These are phyloP conservation scores for Rana temporaria DNA, from an alignment of 2,113 vertebrate genomes.

Conservation along the genomic window DNA sequence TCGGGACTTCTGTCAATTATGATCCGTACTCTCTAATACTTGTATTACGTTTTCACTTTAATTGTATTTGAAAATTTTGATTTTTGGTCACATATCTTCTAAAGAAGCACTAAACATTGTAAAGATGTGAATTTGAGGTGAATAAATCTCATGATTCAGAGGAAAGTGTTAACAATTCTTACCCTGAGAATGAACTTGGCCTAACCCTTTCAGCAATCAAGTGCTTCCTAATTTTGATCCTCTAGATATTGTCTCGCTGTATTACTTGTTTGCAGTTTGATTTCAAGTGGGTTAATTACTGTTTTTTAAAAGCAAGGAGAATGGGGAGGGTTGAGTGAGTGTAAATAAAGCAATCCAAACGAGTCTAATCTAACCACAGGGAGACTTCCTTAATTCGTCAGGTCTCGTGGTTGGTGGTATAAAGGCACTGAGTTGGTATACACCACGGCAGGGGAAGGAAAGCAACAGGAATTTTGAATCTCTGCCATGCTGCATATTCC, in stretches of 20 bases:
- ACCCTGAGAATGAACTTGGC: no score
- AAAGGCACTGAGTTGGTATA: slow-evolving; percentile 38
- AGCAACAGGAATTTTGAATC: slow-evolving; percentile 36
- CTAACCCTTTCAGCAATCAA: no score
- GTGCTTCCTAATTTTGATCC: no score
- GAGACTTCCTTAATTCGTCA: slow-evolving; percentile 45
- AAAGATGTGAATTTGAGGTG: no score
- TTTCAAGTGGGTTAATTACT: not conserved
- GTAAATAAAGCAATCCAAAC: slow-evolving; percentile 22
- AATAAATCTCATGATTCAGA: no score
- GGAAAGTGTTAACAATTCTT: no score
- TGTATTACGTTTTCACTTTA: no score
- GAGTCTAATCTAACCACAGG: slow-evolving; percentile 41
- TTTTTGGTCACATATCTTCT: no score
- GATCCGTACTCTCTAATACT: no score
- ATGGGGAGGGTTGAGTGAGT: not conserved
- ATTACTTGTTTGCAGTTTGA: not conserved
- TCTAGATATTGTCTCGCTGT: not conserved
- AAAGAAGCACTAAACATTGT: no score
- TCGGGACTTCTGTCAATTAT: no score
- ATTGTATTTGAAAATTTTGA: no score
- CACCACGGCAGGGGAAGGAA: slow-evolving; percentile 30
- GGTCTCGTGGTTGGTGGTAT: slow-evolving; percentile 25
- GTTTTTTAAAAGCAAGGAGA: not conserved
- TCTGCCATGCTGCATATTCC: slow-evolving; percentile 28